A percentile compares a stretch with the other conserved stretches of the same genome.
Evolutionary conservation across 2,888 invertebrate genomes (phyloP).

Genomic region (Neoaliturus tenellus): DNA sequence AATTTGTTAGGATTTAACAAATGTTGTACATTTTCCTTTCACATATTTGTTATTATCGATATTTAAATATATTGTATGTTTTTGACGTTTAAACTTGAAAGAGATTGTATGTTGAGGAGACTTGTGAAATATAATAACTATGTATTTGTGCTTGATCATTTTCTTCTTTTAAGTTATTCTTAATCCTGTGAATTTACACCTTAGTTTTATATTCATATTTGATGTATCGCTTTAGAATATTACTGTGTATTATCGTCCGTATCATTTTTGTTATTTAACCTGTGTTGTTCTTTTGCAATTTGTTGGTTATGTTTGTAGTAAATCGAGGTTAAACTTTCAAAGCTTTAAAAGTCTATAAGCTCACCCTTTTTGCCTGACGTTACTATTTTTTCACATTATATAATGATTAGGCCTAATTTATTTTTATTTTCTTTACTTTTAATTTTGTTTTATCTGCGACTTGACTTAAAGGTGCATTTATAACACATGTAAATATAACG

Average conservation of each 20-base stretch:
- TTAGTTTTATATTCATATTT: conserved; percentile 53
- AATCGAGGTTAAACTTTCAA: conserved; percentile 24
- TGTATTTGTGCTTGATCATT: conserved; percentile 58
- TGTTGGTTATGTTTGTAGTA: conserved; percentile 52
- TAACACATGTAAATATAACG: conserved; percentile 53
- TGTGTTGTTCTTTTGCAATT: conserved; percentile 48
- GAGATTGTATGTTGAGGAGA: conserved; percentile 57
- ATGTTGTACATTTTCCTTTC: conserved; percentile 50
- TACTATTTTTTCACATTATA: not conserved
- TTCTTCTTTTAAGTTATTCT: conserved; percentile 57
- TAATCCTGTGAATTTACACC: conserved; percentile 55
- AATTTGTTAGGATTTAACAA: conserved; percentile 54
- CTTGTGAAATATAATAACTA: conserved; percentile 58
- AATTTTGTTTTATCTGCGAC: conserved; percentile 40
- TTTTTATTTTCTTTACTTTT: conserved; percentile 27
- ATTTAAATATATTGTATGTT: conserved; percentile 49
- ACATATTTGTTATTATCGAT: conserved; percentile 42
- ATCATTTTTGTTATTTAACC: conserved; percentile 48
- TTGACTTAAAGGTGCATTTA: conserved; percentile 50
- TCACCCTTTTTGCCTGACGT: conserved; percentile 30
- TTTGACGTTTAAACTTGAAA: conserved; percentile 37
- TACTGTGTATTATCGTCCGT: conserved; percentile 41
- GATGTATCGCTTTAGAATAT: conserved; percentile 51
- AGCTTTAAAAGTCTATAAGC: conserved; percentile 9
- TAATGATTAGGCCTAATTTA: conserved; percentile 17